Evolutionary conservation across 2,113 vertebrate species (phyloP), one percentile per base, ranked within the genome.

Genomic region (Hiodon tergisus): DNA sequence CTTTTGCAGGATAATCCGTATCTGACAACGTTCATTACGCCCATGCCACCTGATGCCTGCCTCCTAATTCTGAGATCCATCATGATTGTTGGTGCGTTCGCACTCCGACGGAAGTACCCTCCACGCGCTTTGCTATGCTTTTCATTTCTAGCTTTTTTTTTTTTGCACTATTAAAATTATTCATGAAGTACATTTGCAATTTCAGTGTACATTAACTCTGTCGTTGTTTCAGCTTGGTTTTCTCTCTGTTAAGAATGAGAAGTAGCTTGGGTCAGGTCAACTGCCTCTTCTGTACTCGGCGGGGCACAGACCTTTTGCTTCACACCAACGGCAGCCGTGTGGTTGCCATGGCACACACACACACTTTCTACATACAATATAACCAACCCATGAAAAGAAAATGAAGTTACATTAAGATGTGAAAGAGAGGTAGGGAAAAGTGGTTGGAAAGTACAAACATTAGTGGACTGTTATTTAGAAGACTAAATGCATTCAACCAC

Each of bases 11-110:
- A 67, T 68, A 68, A 66, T 67, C 48, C 47, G 65, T 67, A 53
- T 75, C 65, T 75, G 73, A 57, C 73, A 67, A n/a, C 59, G 65
- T 59, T 75, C 73, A 75, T 75, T 75, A 67, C 54, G 11, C 46
- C 68, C 5, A 16, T 58, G 31, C 53, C 73, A 75, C 53, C 59
- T 75, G 53, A 67, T 54, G 54, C 68, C 65, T 75, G 73, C 73
- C 65, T 11, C 7, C 65, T 59, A 16, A 57, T 58, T 67, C 65
- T 17, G 73, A 75, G 54, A 75, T 75, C 73, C 59, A 54, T 67
- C 65, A 50, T 16, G 63, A 68, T 52, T 54, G 62, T 67, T 68
- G 65, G 63, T 47, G 62, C 72, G 50, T 74, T 67, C 68, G 53
- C 73, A 58, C 59, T 59, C 11, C 11, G 46, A 58, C n/a, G 13